phyloP scores from a whole-genome alignment of 1,140 invertebrate genomes.

The Orius insidiosus region DNA sequence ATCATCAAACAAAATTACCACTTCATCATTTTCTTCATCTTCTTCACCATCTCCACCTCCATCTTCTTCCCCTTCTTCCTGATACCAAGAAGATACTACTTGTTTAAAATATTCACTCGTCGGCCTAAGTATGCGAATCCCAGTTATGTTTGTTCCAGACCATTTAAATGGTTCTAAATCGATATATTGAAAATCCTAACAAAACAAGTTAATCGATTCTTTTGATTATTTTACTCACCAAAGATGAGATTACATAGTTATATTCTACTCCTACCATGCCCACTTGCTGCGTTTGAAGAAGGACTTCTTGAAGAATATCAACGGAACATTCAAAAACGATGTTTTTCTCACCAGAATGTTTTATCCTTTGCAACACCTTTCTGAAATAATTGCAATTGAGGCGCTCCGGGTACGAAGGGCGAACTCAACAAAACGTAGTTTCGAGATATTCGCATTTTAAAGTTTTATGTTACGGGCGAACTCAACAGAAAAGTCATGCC shows the following conservation, averaged over 20 bases:
- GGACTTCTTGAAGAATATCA: slow-evolving; percentile 43
- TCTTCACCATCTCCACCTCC: not conserved
- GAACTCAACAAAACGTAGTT: too few species aligned
- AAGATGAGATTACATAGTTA: slow-evolving; percentile 56
- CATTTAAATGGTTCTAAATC: slow-evolving; percentile 64
- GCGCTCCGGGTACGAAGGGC: too few species aligned
- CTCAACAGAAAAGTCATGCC: too few species aligned
- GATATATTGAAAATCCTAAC: slow-evolving; percentile 55
- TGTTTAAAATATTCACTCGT: slow-evolving; percentile 32
- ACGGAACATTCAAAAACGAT: slow-evolving; percentile 62
- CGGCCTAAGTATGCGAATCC: slow-evolving; percentile 48
- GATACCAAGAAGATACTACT: slow-evolving; percentile 23
- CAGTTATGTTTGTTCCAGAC: slow-evolving; percentile 71
- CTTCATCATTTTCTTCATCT: too few species aligned
- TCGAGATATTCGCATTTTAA: too few species aligned
- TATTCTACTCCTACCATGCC: slow-evolving; percentile 63
- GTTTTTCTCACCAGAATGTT: slow-evolving; percentile 42
- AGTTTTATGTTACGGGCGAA: too few species aligned
- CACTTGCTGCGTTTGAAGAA: slow-evolving; percentile 62
- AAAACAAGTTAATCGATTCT: not conserved
- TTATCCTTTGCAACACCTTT: slow-evolving; percentile 37
- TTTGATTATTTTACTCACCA: slow-evolving; percentile 26
- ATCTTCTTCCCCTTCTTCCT: slow-evolving; percentile 5
- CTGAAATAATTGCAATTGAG: slow-evolving; percentile 25
- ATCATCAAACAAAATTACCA: not conserved